phyloP scores from a whole-genome alignment of 2,113 vertebrate species.

The Ivindomyrus marchei region DNA sequence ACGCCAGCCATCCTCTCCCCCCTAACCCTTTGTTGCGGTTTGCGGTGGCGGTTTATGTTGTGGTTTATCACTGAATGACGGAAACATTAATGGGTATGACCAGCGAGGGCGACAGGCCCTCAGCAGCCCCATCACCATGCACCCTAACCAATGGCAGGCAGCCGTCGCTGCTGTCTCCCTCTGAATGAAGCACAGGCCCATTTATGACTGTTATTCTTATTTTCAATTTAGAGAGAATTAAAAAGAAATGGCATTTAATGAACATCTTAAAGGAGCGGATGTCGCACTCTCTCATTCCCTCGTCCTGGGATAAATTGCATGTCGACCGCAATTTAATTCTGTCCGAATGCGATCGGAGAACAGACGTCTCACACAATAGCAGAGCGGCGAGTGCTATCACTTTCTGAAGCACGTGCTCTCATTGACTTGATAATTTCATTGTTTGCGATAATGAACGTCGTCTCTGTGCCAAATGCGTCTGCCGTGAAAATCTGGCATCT shows the following conservation, averaged over 20 bases:
- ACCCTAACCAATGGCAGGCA: slow-evolving; percentile 23
- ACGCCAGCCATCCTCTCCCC: neutral
- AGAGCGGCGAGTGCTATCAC: slow-evolving; percentile 48
- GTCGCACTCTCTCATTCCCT: slow-evolving; percentile 62
- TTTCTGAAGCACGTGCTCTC: slow-evolving; percentile 37
- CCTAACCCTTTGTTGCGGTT: neutral
- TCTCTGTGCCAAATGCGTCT: slow-evolving; percentile 49
- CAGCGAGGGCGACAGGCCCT: neutral
- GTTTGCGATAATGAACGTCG: slow-evolving; percentile 31
- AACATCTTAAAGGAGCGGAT: slow-evolving; percentile 63
- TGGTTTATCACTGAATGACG: slow-evolving; percentile 14
- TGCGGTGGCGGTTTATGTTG: neutral
- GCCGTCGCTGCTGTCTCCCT: slow-evolving; percentile 21
- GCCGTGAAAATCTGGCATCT: slow-evolving; percentile 40
- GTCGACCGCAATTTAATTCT: slow-evolving; percentile 53
- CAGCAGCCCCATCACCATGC: neutral
- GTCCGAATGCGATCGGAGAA: slow-evolving; percentile 40
- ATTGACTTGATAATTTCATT: slow-evolving; percentile 59
- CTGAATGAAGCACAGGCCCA: slow-evolving; percentile 2
- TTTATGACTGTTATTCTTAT: slow-evolving; percentile 31
- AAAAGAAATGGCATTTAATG: slow-evolving; percentile 67
- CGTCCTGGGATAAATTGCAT: slow-evolving; percentile 66
- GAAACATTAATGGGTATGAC: slow-evolving; percentile 21
- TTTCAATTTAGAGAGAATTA: slow-evolving; percentile 48
- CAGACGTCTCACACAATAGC: slow-evolving; percentile 51